phyloP scores from a whole-genome alignment of 2,888 invertebrate species.

The Elegia similella region DNA sequence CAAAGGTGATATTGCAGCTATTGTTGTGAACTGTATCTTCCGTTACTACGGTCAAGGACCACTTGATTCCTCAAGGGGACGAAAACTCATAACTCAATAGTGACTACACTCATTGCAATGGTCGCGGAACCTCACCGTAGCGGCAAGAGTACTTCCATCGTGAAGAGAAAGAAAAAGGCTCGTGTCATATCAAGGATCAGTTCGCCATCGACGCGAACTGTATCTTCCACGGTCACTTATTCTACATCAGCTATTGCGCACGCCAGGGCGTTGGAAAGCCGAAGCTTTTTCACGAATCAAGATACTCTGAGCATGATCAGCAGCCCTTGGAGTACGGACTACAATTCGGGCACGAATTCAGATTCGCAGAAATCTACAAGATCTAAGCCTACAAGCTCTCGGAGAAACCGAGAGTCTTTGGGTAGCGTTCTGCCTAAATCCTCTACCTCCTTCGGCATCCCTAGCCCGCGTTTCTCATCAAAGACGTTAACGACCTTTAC shows the following conservation, averaged over 20 bases:
- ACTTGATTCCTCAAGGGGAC: no score
- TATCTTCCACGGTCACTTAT: not conserved
- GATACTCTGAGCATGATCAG: constrained; percentile 52
- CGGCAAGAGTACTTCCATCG: not conserved
- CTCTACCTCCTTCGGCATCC: not conserved
- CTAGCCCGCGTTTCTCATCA: not conserved
- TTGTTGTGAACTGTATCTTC: no score
- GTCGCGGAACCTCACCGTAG: constrained; percentile 1
- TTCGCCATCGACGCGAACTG: not conserved
- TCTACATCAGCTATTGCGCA: constrained; percentile 17
- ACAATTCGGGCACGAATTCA: constrained; percentile 28
- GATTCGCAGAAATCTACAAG: not conserved
- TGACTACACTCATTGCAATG: not conserved
- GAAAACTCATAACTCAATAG: no score
- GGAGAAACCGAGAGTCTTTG: not conserved
- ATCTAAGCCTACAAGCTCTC: not conserved
- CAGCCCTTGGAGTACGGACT: constrained; percentile 51
- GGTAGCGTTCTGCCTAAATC: not conserved
- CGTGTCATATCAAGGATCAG: not conserved
- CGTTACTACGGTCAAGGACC: no score
- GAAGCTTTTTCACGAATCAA: constrained; percentile 21
- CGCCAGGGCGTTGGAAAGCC: not conserved
- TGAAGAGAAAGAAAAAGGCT: not conserved
- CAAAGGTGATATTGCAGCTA: no score
- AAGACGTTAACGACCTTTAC: not conserved